phyloP scores from a whole-genome alignment of 2,888 invertebrate species.

The Schizaphis graminum region DNA sequence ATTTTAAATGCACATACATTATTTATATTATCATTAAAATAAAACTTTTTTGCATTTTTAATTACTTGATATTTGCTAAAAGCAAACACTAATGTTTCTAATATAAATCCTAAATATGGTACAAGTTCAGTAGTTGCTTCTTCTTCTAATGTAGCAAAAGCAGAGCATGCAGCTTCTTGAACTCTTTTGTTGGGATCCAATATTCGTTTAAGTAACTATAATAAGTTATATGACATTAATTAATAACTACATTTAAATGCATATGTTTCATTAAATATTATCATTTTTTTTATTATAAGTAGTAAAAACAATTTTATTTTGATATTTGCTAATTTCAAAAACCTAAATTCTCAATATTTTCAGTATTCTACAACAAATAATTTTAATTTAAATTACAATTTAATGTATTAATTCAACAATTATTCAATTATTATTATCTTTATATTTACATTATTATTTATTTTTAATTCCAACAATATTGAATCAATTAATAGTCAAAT shows the following conservation, averaged over 20 bases:
- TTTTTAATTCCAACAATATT: not conserved
- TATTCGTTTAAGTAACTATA: conserved; percentile 86
- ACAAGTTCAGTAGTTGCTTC: conserved; percentile 98
- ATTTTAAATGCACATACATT: conserved; percentile 45
- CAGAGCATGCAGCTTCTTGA: conserved; percentile 99
- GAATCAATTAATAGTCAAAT: too few species aligned
- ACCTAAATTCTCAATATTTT: not conserved
- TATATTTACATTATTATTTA: not conserved
- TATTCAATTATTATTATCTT: not conserved
- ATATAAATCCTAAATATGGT: conserved; percentile 94
- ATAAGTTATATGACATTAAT: conserved; percentile 50
- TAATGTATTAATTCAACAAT: not conserved
- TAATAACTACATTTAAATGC: not conserved
- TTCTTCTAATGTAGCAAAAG: conserved; percentile 98
- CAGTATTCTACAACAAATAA: not conserved
- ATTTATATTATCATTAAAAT: not conserved
- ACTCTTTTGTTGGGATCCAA: conserved; percentile 97
- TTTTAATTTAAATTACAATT: not conserved
- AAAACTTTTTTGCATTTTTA: conserved; percentile 9
- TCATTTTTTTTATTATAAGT: too few species aligned
- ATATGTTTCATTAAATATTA: not conserved
- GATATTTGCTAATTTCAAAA: not conserved
- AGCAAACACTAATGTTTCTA: conserved; percentile 96
- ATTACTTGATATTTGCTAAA: conserved; percentile 85
- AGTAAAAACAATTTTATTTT: too few species aligned